Base-by-base conservation (phyloP, 2,888 invertebrate genomes). In the Hoplodrina blanda region DNA sequence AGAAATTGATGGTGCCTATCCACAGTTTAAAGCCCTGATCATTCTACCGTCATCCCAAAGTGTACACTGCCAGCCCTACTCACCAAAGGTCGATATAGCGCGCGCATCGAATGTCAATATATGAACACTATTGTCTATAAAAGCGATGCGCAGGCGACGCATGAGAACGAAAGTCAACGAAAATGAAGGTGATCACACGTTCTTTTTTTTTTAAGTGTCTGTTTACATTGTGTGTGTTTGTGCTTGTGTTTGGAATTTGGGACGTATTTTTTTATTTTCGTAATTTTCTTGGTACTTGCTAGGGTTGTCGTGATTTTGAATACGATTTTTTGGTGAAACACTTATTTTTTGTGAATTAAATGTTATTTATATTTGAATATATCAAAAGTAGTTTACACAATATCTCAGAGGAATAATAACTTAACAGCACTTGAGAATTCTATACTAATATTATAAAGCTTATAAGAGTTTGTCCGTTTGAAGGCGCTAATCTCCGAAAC, bases 111-210 rank as follows among this genome's bases (percentile, higher is more conserved):
- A 95, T 95, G 80, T 79, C 84, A 94, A 95, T 92, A 87, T 76
- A 74, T 63, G 69, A 78, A 83, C 69, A 67, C 85, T 89, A 92
- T 92, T 94, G 95, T 95, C 95, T 95, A 94, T 95, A 95, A 92
- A 95, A 95, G 83, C 90, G 80, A 78, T 88, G 89, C 83, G 87
- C 85, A 15, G 56, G 87, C 87, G 89, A 77, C 66, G 64, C 75
- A 65, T 71, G 68, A 83, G 20, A 92, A 88, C 94, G 93, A 94
- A 94, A 94, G 91, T 90, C 89, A 77, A 87, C 91, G 92, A 95
- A 93, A 94, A 95, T 95, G 95, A 95, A 95, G 95, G 95, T 95
- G 95, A 94, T 92, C 83, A 91, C 92, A 92, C 93, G 94, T 92
- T 90, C 85, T 85, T 87, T 72, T 72, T 72, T 72, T 84, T 64